Evolutionary conservation across 2,113 vertebrate species (phyloP).

Genomic region (Pristiophorus japonicus): DNA sequence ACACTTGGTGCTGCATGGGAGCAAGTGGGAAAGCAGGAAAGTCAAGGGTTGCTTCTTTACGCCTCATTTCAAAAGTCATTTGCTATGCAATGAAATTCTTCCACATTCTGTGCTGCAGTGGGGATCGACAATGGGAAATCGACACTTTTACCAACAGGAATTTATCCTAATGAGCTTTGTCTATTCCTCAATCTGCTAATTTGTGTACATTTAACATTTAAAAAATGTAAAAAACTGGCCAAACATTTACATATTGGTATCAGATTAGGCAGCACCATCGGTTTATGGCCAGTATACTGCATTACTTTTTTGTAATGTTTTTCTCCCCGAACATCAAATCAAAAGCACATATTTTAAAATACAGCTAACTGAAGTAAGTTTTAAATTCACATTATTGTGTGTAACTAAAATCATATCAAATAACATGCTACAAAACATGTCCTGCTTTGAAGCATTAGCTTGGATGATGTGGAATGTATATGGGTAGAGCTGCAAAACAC

Average conservation of each 20-base stretch:
- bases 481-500: no score
- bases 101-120: neutral
- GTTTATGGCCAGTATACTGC: neutral
- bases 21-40: neutral
- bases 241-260: neutral
- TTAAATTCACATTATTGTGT: neutral
- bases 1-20: neutral
- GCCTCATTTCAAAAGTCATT: neutral
- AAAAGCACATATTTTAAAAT: neutral
- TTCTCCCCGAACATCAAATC: neutral
- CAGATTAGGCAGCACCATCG: neutral
- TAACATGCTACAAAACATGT: neutral
- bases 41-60: neutral
- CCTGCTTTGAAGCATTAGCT: neutral
- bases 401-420: neutral
- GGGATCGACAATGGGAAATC: neutral
- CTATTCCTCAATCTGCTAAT: neutral
- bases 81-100: neutral
- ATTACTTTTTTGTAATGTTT: neutral
- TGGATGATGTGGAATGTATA: no score
- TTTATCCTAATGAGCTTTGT: neutral
- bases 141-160: neutral
- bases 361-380: no score
- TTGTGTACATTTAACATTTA: neutral
- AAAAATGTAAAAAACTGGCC: neutral